phyloP scores from a whole-genome alignment of 2,797 vertebrate species.

The Hirundo rustica region DNA sequence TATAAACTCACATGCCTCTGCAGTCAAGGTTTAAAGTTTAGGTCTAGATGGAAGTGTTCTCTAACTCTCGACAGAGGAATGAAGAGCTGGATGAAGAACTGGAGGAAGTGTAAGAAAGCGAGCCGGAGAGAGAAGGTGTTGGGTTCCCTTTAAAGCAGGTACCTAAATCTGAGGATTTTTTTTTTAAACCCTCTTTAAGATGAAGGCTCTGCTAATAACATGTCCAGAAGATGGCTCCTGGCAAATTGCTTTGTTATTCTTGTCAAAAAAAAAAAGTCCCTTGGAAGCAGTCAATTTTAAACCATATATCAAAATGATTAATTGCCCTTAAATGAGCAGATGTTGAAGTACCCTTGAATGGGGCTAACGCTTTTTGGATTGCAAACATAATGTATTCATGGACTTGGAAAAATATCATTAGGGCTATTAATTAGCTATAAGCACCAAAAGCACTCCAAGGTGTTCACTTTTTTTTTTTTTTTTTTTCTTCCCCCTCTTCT shows the following conservation, averaged over 20 bases:
- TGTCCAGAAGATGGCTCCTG: slow-evolving; percentile 92
- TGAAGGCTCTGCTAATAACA: slow-evolving; percentile 89
- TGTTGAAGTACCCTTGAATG: slow-evolving; percentile 94
- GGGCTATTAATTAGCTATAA: slow-evolving; percentile 80
- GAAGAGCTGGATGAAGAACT: slow-evolving; percentile 77
- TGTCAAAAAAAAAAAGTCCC: slow-evolving; percentile 85
- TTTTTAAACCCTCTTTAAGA: slow-evolving; percentile 79
- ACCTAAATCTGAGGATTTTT: slow-evolving; percentile 72
- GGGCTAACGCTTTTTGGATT: slow-evolving; percentile 81
- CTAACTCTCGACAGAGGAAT: slow-evolving; percentile 77
- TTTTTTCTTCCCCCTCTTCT: accelerated
- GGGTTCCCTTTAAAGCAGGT: slow-evolving; percentile 79
- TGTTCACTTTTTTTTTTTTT: not conserved
- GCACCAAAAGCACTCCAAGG: slow-evolving; percentile 69
- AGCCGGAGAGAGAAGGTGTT: slow-evolving; percentile 35
- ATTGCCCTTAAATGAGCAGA: slow-evolving; percentile 97
- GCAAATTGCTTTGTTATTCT: slow-evolving; percentile 99
- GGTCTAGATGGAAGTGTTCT: slow-evolving; percentile 73
- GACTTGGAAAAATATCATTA: slow-evolving; percentile 90
- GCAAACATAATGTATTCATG: slow-evolving; percentile 88
- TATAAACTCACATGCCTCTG: slow-evolving; percentile 71
- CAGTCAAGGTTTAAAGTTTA: slow-evolving; percentile 51
- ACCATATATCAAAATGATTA: slow-evolving; percentile 99
- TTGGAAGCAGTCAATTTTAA: slow-evolving; percentile 93
- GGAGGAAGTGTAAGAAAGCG: slow-evolving; percentile 55